phyloP scores from a whole-genome alignment of 2,888 invertebrate species.

The Leuctra nigra region DNA sequence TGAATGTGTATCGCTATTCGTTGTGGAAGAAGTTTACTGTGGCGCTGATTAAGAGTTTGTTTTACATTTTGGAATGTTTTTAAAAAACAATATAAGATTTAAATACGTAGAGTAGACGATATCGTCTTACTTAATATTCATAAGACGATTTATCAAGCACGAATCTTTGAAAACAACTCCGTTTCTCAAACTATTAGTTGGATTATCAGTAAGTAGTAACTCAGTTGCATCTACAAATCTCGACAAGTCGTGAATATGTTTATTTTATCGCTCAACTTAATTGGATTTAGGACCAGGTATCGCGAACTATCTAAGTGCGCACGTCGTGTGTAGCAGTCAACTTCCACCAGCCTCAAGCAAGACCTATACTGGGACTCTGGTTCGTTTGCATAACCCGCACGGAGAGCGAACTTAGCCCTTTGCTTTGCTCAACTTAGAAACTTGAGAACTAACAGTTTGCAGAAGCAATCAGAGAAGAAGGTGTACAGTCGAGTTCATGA shows the following conservation, averaged over 20 bases:
- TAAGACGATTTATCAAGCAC: no score
- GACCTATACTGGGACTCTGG: neutral
- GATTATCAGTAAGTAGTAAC: neutral
- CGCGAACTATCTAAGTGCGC: no score
- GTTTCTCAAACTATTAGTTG: neutral
- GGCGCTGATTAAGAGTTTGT: no score
- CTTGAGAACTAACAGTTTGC: constrained; percentile 25
- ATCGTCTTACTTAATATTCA: no score
- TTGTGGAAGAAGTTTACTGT: no score
- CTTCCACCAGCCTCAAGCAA: no score
- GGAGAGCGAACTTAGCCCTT: constrained; percentile 5
- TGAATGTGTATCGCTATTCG: no score
- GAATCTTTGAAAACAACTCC: no score
- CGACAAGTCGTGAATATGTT: neutral
- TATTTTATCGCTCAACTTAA: neutral
- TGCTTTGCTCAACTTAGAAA: constrained; percentile 7
- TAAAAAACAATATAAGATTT: no score
- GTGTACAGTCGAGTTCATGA: constrained; percentile 12
- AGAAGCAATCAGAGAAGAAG: constrained; percentile 26
- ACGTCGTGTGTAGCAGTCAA: no score
- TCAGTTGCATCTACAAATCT: neutral
- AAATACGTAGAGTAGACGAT: no score
- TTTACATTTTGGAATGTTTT: no score
- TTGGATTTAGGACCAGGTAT: constrained; percentile 6
- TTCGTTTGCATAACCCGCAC: constrained; percentile 16